A percentile compares a stretch with the other conserved stretches of the same genome.
Evolutionary conservation across 92 coral and sea anemone species (phyloP).

Genomic region (Phymanthus crucifer): DNA sequence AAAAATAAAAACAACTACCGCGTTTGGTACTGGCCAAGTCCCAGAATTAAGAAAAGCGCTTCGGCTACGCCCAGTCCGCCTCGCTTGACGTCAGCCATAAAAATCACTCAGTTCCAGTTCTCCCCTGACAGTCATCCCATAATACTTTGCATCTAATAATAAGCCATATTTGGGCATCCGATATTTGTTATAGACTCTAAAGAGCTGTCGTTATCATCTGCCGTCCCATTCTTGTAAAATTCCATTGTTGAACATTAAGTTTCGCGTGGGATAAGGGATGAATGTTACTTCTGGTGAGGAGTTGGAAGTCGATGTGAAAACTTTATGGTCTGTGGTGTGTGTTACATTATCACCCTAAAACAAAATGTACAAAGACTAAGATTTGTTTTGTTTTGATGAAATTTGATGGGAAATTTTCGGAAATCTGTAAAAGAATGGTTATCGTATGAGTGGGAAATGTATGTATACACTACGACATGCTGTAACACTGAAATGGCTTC

Average conservation of each 20-base stretch:
- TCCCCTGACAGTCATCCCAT: background rate
- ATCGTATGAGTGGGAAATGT: too few relatives aligned
- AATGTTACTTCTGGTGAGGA: conserved; percentile 54
- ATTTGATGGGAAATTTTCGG: too few relatives aligned
- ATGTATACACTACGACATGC: too few relatives aligned
- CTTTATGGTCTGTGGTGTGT: conserved; percentile 48
- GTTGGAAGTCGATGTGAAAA: conserved; percentile 40
- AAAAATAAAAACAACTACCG: background rate
- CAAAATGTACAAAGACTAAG: background rate
- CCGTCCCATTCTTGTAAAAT: conserved; percentile 77
- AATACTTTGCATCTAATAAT: background rate
- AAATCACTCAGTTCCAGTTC: background rate
- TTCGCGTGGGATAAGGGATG: conserved; percentile 89
- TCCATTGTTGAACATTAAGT: conserved; percentile 76
- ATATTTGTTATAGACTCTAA: background rate
- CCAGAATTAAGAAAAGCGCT: too few relatives aligned
- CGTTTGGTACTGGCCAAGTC: too few relatives aligned
- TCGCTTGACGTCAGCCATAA: background rate
- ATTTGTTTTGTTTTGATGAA: too few relatives aligned
- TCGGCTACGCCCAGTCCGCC: background rate
- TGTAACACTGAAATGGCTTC: too few relatives aligned
- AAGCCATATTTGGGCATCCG: background rate
- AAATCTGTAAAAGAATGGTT: too few relatives aligned
- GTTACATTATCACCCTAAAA: conserved; percentile 66
- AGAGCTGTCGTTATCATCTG: conserved; percentile 52